Evolutionary conservation across 1,140 invertebrate species (phyloP).

Genomic region (Temnothorax nylanderi): DNA sequence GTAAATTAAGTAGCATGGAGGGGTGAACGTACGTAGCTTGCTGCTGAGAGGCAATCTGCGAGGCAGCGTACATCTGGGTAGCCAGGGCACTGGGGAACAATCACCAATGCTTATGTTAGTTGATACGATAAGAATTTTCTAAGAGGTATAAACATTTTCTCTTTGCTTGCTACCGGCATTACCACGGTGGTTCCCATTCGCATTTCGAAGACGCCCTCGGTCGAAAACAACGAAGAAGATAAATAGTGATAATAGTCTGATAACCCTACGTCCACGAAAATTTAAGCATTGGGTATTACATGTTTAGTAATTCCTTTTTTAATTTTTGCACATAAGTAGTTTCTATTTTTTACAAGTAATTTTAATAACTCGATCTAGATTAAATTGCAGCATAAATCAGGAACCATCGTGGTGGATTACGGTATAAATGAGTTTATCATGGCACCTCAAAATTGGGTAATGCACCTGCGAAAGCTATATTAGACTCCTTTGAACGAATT

Average conservation of each 20-base stretch:
- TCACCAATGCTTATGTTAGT: constrained; percentile 86
- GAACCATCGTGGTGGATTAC: constrained; percentile 67
- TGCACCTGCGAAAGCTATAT: constrained; percentile 31
- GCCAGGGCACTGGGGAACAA: constrained; percentile 96
- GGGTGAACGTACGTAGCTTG: constrained; percentile 94
- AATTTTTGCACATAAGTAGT: not conserved
- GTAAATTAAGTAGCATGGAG: constrained; percentile 84
- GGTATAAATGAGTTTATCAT: constrained; percentile 51
- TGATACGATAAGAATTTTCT: constrained; percentile 78
- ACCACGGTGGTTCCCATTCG: constrained; percentile 68
- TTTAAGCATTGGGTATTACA: not conserved
- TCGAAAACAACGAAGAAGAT: not conserved
- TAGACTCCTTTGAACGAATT: constrained; percentile 16
- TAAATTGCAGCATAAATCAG: constrained; percentile 30
- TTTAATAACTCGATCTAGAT: not conserved
- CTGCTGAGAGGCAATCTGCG: constrained; percentile 94
- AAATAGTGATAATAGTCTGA: not conserved
- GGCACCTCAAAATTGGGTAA: constrained; percentile 40
- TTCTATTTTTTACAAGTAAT: not conserved
- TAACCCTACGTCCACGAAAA: not conserved
- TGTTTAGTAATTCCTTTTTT: not conserved
- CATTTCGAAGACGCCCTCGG: not conserved
- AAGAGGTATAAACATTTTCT: constrained; percentile 67
- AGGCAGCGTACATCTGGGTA: constrained; percentile 97
- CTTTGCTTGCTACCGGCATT: constrained; percentile 54